phyloP scores from a whole-genome alignment of 1,140 invertebrate genomes.

The Nautilus pompilius region DNA sequence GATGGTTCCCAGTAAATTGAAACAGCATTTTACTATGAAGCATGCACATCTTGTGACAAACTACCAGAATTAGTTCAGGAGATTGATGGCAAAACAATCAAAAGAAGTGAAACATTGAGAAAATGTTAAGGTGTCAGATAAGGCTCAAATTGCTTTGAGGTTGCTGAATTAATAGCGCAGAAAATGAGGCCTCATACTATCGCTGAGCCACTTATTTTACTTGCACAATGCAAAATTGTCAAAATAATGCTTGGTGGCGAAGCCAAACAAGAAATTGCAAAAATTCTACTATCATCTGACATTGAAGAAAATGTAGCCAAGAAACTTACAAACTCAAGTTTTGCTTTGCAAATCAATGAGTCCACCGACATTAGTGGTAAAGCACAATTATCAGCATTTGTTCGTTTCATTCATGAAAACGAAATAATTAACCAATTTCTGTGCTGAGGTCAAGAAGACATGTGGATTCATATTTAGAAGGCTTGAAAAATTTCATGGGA shows the following conservation, averaged over 20 bases:
- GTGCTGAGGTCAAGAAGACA: too few species aligned
- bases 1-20: too few species aligned
- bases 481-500: too few species aligned
- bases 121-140: too few species aligned
- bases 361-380: background rate
- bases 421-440: slow-evolving; percentile 2
- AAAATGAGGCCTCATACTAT: slow-evolving; percentile 1
- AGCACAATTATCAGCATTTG: background rate
- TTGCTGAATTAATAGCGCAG: too few species aligned
- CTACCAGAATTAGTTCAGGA: too few species aligned
- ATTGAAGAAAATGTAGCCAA: slow-evolving; percentile 1
- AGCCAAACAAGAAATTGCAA: background rate
- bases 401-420: slow-evolving; percentile 1
- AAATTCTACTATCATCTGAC: background rate
- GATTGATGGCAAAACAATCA: too few species aligned
- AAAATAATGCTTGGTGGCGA: background rate
- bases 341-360: background rate
- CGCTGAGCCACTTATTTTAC: background rate
- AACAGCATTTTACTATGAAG: too few species aligned
- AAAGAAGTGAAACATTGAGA: too few species aligned
- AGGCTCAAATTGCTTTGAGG: too few species aligned
- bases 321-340: background rate
- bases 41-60: too few species aligned
- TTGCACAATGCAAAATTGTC: background rate
- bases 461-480: too few species aligned